Conservation (phyloP, 2,888 invertebrate species). For the Marronus borbonicus region DNA sequence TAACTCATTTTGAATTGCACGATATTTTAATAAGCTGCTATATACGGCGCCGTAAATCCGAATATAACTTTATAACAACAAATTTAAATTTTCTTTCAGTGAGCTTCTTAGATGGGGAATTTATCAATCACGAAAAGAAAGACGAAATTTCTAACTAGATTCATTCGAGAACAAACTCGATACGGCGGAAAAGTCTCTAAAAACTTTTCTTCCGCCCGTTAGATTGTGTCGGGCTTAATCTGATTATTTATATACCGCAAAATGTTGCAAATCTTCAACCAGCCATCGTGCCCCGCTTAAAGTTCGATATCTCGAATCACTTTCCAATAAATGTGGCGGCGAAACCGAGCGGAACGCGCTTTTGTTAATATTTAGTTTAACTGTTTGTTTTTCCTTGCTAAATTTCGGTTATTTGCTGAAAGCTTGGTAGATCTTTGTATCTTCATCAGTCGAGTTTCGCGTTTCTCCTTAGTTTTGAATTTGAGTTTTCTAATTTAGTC, state of each 20-base stretch:
- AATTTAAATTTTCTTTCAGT: constrained; percentile 31
- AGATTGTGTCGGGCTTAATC: constrained; percentile 35
- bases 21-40: constrained; percentile 20
- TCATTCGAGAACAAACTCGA: constrained; percentile 32
- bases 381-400: constrained; percentile 34
- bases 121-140: constrained; percentile 37
- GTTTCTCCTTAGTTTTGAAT: neutral
- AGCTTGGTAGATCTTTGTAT: neutral
- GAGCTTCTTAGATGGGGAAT: constrained; percentile 19
- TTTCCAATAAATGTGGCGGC: constrained; percentile 1
- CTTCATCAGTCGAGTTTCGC: neutral
- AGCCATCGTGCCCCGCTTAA: constrained; percentile 16
- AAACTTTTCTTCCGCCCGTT: constrained; percentile 15
- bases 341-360: neutral
- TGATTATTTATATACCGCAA: constrained; percentile 46
- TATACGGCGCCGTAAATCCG: constrained; percentile 6
- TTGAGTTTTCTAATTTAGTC: neutral
- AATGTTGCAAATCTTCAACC: constrained; percentile 41
- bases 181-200: constrained; percentile 2
- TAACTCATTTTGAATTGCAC: constrained; percentile 21
- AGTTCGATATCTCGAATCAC: constrained; percentile 31
- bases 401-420: constrained; percentile 27
- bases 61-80: constrained; percentile 29
- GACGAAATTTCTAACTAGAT: constrained; percentile 39
- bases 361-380: constrained; percentile 41